These are phyloP conservation scores for Galerucella nymphaeae DNA, from an alignment of 2,888 invertebrate genomes.

Conservation along the genomic window DNA sequence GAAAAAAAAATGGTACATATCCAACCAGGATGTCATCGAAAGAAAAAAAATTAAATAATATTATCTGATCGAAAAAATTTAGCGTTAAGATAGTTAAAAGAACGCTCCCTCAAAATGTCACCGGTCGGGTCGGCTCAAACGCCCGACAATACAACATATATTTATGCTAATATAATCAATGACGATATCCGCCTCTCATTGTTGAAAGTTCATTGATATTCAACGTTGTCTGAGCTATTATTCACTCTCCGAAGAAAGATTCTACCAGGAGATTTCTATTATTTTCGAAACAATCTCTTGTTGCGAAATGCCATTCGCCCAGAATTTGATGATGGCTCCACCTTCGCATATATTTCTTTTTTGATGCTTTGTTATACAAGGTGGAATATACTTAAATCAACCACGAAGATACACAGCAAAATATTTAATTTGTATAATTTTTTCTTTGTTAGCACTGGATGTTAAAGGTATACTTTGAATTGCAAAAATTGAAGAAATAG, in stretches of 20 bases:
- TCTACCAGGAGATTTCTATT: slow-evolving; percentile 43
- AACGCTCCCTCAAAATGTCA: slow-evolving; percentile 45
- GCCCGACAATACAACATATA: slow-evolving; percentile 57
- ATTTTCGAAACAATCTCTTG: slow-evolving; percentile 34
- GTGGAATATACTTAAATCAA: slow-evolving; percentile 4
- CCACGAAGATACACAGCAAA: neutral
- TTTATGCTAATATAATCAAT: slow-evolving; percentile 59
- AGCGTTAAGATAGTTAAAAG: slow-evolving; percentile 36
- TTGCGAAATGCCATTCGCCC: slow-evolving; percentile 38
- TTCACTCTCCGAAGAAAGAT: slow-evolving; percentile 36
- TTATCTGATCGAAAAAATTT: slow-evolving; percentile 43
- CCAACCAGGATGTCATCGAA: slow-evolving; percentile 22
- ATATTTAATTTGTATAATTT: neutral
- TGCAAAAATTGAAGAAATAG: too few relatives aligned
- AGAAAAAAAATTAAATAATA: slow-evolving; percentile 40
- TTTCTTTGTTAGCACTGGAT: too few relatives aligned
- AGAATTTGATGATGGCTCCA: slow-evolving; percentile 35
- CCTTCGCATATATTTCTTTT: slow-evolving; percentile 31
- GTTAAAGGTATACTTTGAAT: too few relatives aligned
- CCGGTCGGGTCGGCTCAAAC: slow-evolving; percentile 42
- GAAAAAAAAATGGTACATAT: neutral
- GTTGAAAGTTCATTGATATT: slow-evolving; percentile 59
- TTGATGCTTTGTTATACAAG: slow-evolving; percentile 9
- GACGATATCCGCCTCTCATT: slow-evolving; percentile 59
- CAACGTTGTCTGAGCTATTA: slow-evolving; percentile 57